Base-by-base conservation (phyloP, 2,888 invertebrate species). In the Mythimna albipuncta region DNA sequence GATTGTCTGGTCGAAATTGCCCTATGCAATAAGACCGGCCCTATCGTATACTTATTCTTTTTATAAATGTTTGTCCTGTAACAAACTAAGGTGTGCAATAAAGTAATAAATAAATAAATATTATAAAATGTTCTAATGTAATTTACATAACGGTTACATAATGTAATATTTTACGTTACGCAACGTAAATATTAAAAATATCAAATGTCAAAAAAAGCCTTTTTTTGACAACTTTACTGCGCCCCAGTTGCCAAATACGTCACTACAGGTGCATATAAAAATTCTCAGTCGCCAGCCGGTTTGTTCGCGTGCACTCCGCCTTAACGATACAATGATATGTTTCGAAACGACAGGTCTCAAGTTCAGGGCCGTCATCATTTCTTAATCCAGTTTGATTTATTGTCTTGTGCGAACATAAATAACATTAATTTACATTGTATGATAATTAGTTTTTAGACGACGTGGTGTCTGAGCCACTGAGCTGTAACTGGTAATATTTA, bases 291-390 rank as follows among this genome's bases (percentile, higher is more conserved):
- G 9, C 38, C 38, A 38, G 13, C 50, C 52, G n/a, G n/a, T n/a
- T 75, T 21, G 19, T n/a, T 65, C 62, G 66, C 44, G 32, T 70
- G 65, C 55, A 70, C 38, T 0, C 11, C 26, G 63, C 74, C 74
- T 80, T 69, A 83, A 75, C 64, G 71, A 77, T 9, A 72, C 72
- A 67, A 66, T 54, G 38, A 68, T 58, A 58, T 38, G 16, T 72
- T 71, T 69, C 68, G 13, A 64, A 74, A 71, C 58, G 66, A 67
- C 69, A 75, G 66, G 68, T 72, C 52, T 69, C 85, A 85, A 75
- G 84, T 85, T 85, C 85, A 85, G 75, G 79, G 82, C 2, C 47
- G 26, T 16, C 68, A 75, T 71, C 58, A 82, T 85, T 81, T 72
- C 81, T 76, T 64, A 75, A 79, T 74, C 65, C 58, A 68, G 26